Evolutionary conservation across 1,140 invertebrate genomes (phyloP), one percentile per base, ranked within the genome.

Genomic region (Dinothrombium tinctorium): DNA sequence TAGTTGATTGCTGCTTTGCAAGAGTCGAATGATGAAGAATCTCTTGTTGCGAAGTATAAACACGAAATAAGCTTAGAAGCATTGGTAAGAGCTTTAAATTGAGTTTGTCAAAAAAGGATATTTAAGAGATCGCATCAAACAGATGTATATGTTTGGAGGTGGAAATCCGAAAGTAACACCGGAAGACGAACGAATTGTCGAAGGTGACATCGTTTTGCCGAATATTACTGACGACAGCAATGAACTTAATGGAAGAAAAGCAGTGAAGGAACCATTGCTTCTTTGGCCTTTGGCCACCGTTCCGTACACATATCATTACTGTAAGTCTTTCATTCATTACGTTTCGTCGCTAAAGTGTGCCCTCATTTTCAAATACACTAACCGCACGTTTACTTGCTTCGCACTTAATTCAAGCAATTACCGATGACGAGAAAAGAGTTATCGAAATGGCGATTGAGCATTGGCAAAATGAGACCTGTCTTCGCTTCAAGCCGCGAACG

Each of bases 381-480:
- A 11, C 12, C 28, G 15, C 11, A 29, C 4, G 12, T 29, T 29
- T 29, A 29, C 15, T 29, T 29, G 12, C 15, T n/a, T 28, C 26
- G 7, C 26, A 8, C 2, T 15, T n/a, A 29, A 29, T 21, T 3
- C 24, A n/a, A 49, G 44, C 45, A 19, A 37, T 50, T 11, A 43
- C 32, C 5, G 38, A 45, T 19, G 14, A 23, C 12, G 11, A 37
- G 6, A 42, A 37, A 22, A 15, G 14, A 2, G 42, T 49, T 24
- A 49, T 50, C 14, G 14, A 41, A 14, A 38, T 33, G n/a, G 51
- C 51, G 3, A 46, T 53, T n/a, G 33, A 23, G 23, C 35, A 51
- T 22, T 53, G 51, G 51, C 37, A 52, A 33, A 41, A 49, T 25
- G 33, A 44, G n/a, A 47, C 51, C 0, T 53, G 51, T 36, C 19